Percentiles rank a stretch among this genome's conserved stretches.
Evolutionary conservation across 1,140 invertebrate species (phyloP).

Genomic region (Calosoma granatense): DNA sequence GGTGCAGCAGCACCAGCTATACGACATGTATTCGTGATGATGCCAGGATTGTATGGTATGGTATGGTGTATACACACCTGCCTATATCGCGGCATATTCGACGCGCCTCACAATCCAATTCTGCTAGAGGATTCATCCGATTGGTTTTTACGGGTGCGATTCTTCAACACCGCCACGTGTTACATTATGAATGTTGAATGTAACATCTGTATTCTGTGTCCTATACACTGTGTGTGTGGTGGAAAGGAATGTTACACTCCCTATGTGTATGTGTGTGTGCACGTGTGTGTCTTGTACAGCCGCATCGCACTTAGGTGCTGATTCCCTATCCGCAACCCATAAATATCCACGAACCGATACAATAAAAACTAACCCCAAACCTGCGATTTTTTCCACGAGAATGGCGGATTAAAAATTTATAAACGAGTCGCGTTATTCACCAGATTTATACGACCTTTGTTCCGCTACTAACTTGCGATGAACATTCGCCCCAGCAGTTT

Average conservation of each 20-base stretch:
- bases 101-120: slow-evolving; percentile 24
- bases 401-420: slow-evolving; percentile 20
- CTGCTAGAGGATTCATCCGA: slow-evolving; percentile 28
- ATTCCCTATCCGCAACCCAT: slow-evolving; percentile 18
- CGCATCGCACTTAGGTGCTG: slow-evolving; percentile 19
- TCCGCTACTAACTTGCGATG: too few relatives aligned
- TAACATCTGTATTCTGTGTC: slow-evolving; percentile 25
- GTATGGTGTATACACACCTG: neutral
- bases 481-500: too few relatives aligned
- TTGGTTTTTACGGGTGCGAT: slow-evolving; percentile 21
- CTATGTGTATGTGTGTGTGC: neutral
- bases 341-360: slow-evolving; percentile 19
- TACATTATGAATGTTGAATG: slow-evolving; percentile 24
- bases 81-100: neutral
- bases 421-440: neutral
- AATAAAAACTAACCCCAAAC: slow-evolving; percentile 16
- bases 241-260: slow-evolving; percentile 4
- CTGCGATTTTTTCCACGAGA: slow-evolving; percentile 10
- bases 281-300: neutral
- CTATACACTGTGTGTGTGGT: slow-evolving; percentile 10
- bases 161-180: slow-evolving; percentile 18
- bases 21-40: slow-evolving; percentile 2
- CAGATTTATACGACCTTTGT: neutral
- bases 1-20: neutral
- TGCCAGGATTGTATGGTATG: too few relatives aligned